Conservation (phyloP, 2,888 invertebrate genomes). For the Abrostola triplasia region DNA sequence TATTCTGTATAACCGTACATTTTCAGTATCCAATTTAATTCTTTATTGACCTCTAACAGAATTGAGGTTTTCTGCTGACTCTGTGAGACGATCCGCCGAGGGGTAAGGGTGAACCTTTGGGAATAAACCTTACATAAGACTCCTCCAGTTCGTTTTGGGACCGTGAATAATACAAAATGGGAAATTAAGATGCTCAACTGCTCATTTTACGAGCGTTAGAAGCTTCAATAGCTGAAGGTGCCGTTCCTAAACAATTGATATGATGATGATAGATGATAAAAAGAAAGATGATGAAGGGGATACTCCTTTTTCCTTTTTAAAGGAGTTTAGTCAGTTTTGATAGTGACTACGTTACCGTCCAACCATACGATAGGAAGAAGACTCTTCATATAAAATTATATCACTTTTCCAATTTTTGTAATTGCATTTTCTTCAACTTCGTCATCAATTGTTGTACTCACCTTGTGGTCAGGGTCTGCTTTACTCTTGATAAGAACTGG, state of each 20-base stretch:
- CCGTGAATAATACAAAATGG: neutral
- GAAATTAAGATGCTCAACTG: neutral
- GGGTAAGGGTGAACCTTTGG: conserved; percentile 6
- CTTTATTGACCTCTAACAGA: conserved; percentile 21
- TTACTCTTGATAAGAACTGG: conserved; percentile 87
- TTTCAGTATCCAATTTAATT: conserved; percentile 24
- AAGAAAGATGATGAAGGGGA: too few relatives aligned
- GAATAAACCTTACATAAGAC: conserved; percentile 6
- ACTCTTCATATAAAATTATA: too few relatives aligned
- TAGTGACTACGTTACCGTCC: too few relatives aligned
- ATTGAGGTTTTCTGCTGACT: conserved; percentile 30
- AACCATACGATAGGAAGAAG: too few relatives aligned
- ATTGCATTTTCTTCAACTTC: too few relatives aligned
- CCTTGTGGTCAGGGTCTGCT: conserved; percentile 72
- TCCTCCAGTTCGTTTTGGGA: neutral
- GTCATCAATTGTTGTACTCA: conserved; percentile 50
- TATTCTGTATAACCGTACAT: neutral
- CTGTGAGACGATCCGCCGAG: neutral
- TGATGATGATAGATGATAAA: too few relatives aligned
- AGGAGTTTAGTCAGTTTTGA: too few relatives aligned
- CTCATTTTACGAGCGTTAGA: too few relatives aligned
- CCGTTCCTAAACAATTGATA: too few relatives aligned
- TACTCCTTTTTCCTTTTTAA: too few relatives aligned
- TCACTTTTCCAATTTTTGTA: neutral
- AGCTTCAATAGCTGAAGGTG: too few relatives aligned